phyloP scores from a whole-genome alignment of 2,797 vertebrate genomes.

The Tragelaphus eurycerus region DNA sequence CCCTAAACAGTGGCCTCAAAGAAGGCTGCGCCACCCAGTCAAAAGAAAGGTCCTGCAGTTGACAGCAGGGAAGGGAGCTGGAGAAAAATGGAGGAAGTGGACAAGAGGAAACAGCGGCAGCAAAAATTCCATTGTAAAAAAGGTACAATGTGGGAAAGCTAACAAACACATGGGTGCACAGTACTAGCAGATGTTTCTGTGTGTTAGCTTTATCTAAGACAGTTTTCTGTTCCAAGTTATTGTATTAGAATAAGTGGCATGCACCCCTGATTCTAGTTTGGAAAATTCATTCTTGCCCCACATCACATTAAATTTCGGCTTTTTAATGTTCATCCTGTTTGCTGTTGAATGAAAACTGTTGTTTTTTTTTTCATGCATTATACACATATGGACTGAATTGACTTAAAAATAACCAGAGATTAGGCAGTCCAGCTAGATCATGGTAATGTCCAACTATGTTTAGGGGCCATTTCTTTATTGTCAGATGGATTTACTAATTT shows the following conservation, averaged over 20 bases:
- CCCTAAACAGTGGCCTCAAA: conserved; percentile 73
- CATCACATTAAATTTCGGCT: conserved; percentile 65
- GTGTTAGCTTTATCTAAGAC: conserved; percentile 64
- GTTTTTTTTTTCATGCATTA: background rate
- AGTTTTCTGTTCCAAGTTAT: conserved; percentile 60
- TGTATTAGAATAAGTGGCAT: conserved; percentile 73
- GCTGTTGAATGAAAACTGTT: conserved; percentile 63
- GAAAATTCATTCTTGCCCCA: conserved; percentile 64
- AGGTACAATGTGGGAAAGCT: conserved; percentile 76
- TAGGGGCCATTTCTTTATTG: conserved; percentile 32
- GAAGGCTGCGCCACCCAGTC: conserved; percentile 69
- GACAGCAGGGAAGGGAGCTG: conserved; percentile 81
- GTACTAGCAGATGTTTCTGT: conserved; percentile 68
- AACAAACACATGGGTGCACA: conserved; percentile 74
- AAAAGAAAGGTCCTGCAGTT: conserved; percentile 70
- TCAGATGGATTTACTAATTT: conserved; percentile 59
- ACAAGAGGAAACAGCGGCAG: conserved; percentile 77
- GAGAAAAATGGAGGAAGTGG: conserved; percentile 81
- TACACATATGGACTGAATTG: conserved; percentile 36
- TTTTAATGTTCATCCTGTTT: conserved; percentile 67
- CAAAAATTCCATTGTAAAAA: conserved; percentile 74
- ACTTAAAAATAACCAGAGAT: conserved; percentile 44
- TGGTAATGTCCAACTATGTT: background rate
- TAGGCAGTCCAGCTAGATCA: conserved; percentile 20
- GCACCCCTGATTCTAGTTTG: conserved; percentile 70